Conservation (phyloP, 2,888 invertebrate species). For the Tigriopus californicus region DNA sequence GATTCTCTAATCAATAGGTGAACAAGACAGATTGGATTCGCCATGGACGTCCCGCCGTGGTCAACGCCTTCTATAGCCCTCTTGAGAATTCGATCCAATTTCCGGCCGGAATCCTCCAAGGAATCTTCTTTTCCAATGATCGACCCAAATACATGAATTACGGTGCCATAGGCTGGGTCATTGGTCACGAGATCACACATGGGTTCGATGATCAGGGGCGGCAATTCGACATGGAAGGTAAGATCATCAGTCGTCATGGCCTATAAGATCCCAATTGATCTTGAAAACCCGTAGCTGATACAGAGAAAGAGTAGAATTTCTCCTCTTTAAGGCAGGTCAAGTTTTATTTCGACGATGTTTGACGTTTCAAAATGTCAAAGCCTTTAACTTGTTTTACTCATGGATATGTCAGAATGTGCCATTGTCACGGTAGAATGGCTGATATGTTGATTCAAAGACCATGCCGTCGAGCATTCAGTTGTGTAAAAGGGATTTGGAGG, state of each 20-base stretch:
- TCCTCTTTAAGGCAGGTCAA: too few relatives aligned
- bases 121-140: conserved; percentile 68
- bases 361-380: too few relatives aligned
- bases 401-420: too few relatives aligned
- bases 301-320: too few relatives aligned
- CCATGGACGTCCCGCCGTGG: conserved; percentile 62
- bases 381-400: too few relatives aligned
- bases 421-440: too few relatives aligned
- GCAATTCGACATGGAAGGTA: conserved; percentile 54
- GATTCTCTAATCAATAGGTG: conserved; percentile 27
- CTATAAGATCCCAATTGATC: background rate
- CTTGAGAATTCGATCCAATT: conserved; percentile 76
- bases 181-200: conserved; percentile 80
- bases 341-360: too few relatives aligned
- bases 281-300: background rate
- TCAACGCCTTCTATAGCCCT: conserved; percentile 68
- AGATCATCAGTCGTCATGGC: background rate
- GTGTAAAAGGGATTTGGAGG: too few relatives aligned
- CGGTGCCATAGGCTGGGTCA: conserved; percentile 74
- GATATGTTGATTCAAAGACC: too few relatives aligned
- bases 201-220: conserved; percentile 72
- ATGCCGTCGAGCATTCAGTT: too few relatives aligned
- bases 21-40: conserved; percentile 71
- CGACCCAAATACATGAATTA: conserved; percentile 82
- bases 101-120: conserved; percentile 81